These are phyloP conservation scores for Dasysyrphus tricinctus DNA, from an alignment of 2,888 invertebrate genomes.

Conservation along the genomic window DNA sequence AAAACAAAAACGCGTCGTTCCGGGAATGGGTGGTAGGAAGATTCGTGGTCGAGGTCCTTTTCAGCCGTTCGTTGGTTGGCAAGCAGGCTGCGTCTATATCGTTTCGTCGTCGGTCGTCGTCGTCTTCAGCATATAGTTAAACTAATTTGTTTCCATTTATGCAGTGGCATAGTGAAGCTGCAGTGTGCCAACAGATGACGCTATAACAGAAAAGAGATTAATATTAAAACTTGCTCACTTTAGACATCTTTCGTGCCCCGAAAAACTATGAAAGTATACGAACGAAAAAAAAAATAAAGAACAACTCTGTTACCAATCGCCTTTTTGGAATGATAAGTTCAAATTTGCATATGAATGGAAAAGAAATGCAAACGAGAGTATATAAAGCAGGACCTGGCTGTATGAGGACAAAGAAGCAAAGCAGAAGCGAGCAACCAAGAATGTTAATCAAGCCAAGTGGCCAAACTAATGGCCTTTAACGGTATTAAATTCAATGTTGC, in stretches of 20 bases:
- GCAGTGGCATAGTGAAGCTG: conserved; percentile 22
- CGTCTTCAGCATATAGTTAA: neutral
- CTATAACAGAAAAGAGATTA: conserved; percentile 55
- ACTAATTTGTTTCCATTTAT: conserved; percentile 62
- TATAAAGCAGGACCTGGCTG: neutral
- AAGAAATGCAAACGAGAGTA: conserved; percentile 40
- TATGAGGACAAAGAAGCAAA: neutral
- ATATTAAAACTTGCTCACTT: conserved; percentile 57
- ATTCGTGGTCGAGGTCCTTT: neutral
- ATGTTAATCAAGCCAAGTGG: conserved; percentile 71
- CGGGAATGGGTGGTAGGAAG: neutral
- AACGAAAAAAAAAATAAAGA: neutral
- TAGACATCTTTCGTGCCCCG: conserved; percentile 17
- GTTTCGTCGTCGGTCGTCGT: neutral
- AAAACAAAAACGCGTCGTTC: conserved; percentile 14
- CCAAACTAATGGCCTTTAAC: conserved; percentile 68
- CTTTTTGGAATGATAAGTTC: conserved; percentile 11
- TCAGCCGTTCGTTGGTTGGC: neutral
- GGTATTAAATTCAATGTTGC: conserved; percentile 66
- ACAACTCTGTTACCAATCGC: conserved; percentile 4
- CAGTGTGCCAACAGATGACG: conserved; percentile 50
- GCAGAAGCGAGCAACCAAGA: conserved; percentile 25
- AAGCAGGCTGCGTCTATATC: conserved; percentile 21
- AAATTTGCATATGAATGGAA: conserved; percentile 71
- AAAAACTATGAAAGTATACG: conserved; percentile 34